Base-by-base conservation (phyloP, 2,113 vertebrate species). In the Sylvia atricapilla region DNA sequence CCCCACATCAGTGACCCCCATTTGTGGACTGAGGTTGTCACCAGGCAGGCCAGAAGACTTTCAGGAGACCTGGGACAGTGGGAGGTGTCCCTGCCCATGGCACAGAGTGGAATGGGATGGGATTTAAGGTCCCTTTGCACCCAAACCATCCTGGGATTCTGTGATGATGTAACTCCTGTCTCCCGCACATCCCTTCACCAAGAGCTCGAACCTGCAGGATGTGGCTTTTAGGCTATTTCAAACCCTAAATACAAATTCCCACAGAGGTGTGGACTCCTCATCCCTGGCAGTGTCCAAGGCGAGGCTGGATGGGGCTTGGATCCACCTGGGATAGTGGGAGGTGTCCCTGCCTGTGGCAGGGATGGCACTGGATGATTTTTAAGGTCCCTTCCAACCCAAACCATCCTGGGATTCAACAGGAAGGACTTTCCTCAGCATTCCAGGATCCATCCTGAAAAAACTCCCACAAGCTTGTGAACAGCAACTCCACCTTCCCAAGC, bases 1-100 rank as follows among this genome's bases (percentile, higher is more conserved):
- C 14, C 13, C 74, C 6, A 18, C 63, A 55, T 28, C 78, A 43
- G 27, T 2, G 64, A 46, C 7, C 50, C 28, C 3, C 0, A 0
- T 11, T 5, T 59, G 84, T 13, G 62, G 21, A 14, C 15, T 3
- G 4, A 6, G 63, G 50, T 1, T 46, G 55, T 24, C 55, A 35
- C 1, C 3, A 0, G 44, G 35, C 23, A 33, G 20, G 2, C 9
- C 33, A 15, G 39, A 21, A 39, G 53, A 8, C 6, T 35, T 62
- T 19, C 2, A 22, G 41, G 22, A 35, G 25, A 11, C 2, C 47
- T 35, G 35, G 43, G 21, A 30, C 4, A 14, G 35, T 2, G 16
- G 58, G 18, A 87, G 5, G 20, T 55, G n/a, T 14, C 47, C 28
- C 46, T 77, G 37, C 22, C 23, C 74, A 6, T 4, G 72, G 52